Conservation (phyloP, 1,140 invertebrate species). For the Musca vetustissima region DNA sequence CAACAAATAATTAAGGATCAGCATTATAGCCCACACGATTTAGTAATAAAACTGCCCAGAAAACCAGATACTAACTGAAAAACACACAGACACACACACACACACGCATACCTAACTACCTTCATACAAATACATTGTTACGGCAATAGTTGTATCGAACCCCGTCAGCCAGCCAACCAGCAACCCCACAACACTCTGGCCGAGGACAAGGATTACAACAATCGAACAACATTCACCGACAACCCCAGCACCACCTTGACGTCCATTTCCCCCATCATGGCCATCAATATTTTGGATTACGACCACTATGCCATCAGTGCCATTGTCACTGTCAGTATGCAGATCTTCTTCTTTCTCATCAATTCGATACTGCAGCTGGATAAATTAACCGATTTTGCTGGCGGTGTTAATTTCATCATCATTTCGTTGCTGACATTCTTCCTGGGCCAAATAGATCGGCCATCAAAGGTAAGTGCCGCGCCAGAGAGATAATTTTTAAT, state of each 20-base stretch:
- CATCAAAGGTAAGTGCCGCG: conserved; percentile 61
- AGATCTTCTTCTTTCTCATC: conserved; percentile 84
- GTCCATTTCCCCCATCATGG: conserved; percentile 58
- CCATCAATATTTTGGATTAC: conserved; percentile 74
- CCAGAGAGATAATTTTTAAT: too few species aligned
- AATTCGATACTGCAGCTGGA: conserved; percentile 85
- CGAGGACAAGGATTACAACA: background rate
- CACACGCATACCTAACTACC: background rate
- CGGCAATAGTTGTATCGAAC: background rate
- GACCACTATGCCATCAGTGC: conserved; percentile 87
- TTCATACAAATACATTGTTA: background rate
- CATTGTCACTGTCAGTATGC: conserved; percentile 83
- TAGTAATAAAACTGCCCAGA: too few species aligned
- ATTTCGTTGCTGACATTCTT: conserved; percentile 84
- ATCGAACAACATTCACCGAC: background rate
- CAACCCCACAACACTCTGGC: too few species aligned
- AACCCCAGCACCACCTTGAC: background rate
- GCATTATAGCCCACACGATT: too few species aligned
- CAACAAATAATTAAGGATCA: too few species aligned
- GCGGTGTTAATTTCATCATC: conserved; percentile 88
- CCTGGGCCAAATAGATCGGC: conserved; percentile 71
- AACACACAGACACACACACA: background rate
- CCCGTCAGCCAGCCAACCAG: background rate
- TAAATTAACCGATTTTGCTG: conserved; percentile 89
- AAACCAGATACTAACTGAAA: too few species aligned